phyloP scores from a whole-genome alignment of 2,113 vertebrate genomes.

The Indicator indicator region DNA sequence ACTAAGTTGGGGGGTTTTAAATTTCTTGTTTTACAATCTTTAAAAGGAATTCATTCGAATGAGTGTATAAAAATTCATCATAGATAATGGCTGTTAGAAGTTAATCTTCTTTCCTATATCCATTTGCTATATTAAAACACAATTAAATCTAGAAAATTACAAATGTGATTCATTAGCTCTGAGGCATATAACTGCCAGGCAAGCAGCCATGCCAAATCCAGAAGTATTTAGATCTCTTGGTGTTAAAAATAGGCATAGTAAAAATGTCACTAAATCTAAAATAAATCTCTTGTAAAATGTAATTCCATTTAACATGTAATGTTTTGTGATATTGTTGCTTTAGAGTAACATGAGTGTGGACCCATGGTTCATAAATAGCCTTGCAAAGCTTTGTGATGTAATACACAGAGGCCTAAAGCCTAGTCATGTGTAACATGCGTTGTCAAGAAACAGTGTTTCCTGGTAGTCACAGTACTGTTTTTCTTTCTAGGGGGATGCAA shows the following conservation, averaged over 20 bases:
- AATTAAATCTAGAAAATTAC: constrained; percentile 30
- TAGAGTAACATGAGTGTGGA: background rate
- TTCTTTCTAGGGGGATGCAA: constrained; percentile 87
- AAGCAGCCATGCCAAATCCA: constrained; percentile 28
- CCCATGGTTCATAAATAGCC: background rate
- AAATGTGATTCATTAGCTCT: constrained; percentile 11
- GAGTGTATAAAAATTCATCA: background rate
- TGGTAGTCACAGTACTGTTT: constrained; percentile 22
- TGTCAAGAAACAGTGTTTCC: constrained; percentile 31
- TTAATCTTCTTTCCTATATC: background rate
- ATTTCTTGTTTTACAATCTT: background rate
- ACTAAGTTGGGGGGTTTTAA: background rate
- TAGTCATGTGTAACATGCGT: background rate
- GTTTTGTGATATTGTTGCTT: background rate
- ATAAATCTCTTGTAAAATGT: constrained; percentile 21
- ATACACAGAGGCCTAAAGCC: background rate
- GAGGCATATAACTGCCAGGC: constrained; percentile 15
- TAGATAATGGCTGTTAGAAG: background rate
- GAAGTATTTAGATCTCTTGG: constrained; percentile 26
- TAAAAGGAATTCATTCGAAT: background rate
- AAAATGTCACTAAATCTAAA: constrained; percentile 37
- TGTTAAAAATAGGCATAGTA: constrained; percentile 53
- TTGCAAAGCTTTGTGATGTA: background rate
- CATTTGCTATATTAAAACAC: constrained; percentile 16
- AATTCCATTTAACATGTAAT: background rate